phyloP scores from a whole-genome alignment of 2,888 invertebrate genomes.

The Stenodema calcarata region DNA sequence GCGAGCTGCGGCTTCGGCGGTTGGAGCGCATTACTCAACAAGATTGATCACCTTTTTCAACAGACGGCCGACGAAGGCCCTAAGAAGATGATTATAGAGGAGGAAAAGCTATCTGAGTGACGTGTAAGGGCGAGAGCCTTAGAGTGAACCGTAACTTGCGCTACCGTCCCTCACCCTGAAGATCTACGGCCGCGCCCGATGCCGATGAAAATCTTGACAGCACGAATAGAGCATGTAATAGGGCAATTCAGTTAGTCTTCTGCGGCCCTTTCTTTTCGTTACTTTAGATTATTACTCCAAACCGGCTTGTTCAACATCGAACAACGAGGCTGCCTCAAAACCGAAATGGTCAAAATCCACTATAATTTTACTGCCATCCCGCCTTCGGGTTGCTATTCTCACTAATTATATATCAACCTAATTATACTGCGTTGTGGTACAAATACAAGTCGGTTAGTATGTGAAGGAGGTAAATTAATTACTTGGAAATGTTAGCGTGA shows the following conservation, averaged over 20 bases:
- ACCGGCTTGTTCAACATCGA: too few relatives aligned
- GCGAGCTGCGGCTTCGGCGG: conserved; percentile 3
- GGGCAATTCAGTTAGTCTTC: background rate
- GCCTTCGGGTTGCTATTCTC: too few relatives aligned
- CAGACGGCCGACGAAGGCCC: background rate
- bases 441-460: too few relatives aligned
- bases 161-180: background rate
- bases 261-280: too few relatives aligned
- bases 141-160: background rate
- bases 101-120: background rate
- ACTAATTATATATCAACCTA: too few relatives aligned
- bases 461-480: too few relatives aligned
- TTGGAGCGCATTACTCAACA: conserved; percentile 9
- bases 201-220: background rate
- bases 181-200: background rate
- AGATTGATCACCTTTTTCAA: conserved; percentile 24
- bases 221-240: background rate
- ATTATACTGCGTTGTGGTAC: too few relatives aligned
- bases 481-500: too few relatives aligned
- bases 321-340: too few relatives aligned
- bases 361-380: too few relatives aligned
- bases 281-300: too few relatives aligned
- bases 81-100: background rate
- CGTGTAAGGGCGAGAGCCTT: background rate
- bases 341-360: too few relatives aligned